phyloP scores from a whole-genome alignment of 2,113 vertebrate genomes.

The Myrmecophaga tridactyla region DNA sequence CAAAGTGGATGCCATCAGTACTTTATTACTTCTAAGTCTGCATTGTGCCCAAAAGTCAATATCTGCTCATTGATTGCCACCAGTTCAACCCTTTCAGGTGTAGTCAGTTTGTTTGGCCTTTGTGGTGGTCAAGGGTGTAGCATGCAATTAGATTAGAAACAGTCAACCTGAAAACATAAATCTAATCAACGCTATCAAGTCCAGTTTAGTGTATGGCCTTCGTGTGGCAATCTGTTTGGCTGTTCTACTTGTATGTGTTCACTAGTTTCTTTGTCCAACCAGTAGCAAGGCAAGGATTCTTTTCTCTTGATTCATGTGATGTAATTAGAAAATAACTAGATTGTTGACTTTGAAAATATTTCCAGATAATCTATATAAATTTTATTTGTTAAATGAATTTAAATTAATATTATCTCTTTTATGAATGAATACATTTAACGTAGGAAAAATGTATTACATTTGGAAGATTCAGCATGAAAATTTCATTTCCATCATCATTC shows the following conservation, averaged over 20 bases:
- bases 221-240: background rate
- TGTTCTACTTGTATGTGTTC: background rate
- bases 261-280: background rate
- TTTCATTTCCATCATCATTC: background rate
- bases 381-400: background rate
- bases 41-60: background rate
- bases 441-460: background rate
- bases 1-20: background rate
- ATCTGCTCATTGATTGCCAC: background rate
- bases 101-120: background rate
- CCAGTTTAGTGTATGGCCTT: background rate
- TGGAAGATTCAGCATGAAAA: background rate
- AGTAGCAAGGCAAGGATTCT: background rate
- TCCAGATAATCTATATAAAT: background rate
- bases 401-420: background rate
- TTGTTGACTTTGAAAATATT: background rate
- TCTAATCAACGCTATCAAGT: background rate
- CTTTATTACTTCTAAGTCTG: background rate
- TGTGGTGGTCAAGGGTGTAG: background rate
- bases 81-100: background rate
- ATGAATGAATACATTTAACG: background rate
- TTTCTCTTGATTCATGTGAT: background rate
- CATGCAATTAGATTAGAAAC: background rate
- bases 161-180: background rate
- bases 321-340: background rate